These are phyloP conservation scores for Sphyrna mokarran DNA, from an alignment of 2,113 vertebrate genomes.

Conservation along the genomic window DNA sequence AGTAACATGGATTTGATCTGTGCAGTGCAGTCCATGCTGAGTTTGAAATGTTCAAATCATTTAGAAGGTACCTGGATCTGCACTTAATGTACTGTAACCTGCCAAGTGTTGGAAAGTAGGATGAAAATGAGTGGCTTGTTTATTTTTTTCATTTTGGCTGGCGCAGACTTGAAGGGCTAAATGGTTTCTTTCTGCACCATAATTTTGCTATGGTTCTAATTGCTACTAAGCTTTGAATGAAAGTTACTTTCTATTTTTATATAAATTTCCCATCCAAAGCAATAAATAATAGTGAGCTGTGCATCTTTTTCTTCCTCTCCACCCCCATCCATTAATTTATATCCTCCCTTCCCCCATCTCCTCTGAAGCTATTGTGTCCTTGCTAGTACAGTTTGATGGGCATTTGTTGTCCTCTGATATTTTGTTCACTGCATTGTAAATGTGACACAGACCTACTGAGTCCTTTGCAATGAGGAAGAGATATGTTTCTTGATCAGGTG, in stretches of 20 bases:
- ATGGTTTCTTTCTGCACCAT: too few species aligned
- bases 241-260: background rate
- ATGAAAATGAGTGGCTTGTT: too few species aligned
- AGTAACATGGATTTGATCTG: too few species aligned
- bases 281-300: background rate
- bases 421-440: too few species aligned
- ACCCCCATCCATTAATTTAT: background rate
- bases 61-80: too few species aligned
- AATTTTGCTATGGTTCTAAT: background rate
- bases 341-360: background rate
- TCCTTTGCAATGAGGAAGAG: background rate
- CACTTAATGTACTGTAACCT: too few species aligned
- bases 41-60: too few species aligned
- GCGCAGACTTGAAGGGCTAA: too few species aligned
- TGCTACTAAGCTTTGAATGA: background rate
- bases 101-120: too few species aligned
- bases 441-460: too few species aligned
- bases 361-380: background rate
- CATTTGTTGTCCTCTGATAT: background rate
- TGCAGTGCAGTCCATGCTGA: too few species aligned
- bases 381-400: background rate
- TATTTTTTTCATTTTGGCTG: too few species aligned
- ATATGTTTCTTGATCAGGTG: background rate
- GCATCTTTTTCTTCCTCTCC: background rate
- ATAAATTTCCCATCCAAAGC: background rate